These are phyloP conservation scores for Atta cephalotes DNA, from an alignment of 1,140 invertebrate genomes.

Conservation along the genomic window DNA sequence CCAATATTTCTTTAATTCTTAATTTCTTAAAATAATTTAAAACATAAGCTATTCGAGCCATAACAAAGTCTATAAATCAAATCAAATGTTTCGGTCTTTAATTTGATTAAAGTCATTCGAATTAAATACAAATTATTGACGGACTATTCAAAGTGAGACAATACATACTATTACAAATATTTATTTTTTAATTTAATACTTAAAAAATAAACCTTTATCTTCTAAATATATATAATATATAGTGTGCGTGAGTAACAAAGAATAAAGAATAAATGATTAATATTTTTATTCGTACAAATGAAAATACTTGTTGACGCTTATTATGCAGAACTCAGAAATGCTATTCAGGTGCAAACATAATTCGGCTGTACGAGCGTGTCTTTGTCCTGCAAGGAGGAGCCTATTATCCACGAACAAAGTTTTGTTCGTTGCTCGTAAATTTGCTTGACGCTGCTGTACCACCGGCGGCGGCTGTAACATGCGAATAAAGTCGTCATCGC, in stretches of 20 bases:
- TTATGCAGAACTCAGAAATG: slow-evolving; percentile 26
- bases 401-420: slow-evolving; percentile 52
- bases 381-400: slow-evolving; percentile 41
- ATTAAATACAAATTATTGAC: too few relatives aligned
- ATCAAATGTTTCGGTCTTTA: too few relatives aligned
- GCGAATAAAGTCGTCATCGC: slow-evolving; percentile 62
- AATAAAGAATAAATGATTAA: background rate
- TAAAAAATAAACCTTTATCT: background rate
- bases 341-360: slow-evolving; percentile 55
- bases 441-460: slow-evolving; percentile 53
- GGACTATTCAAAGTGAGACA: too few relatives aligned
- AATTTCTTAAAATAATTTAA: too few relatives aligned
- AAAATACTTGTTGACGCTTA: slow-evolving; percentile 53
- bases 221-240: background rate
- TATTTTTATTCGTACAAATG: slow-evolving; percentile 28
- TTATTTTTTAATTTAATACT: background rate
- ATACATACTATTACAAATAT: background rate
- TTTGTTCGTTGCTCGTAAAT: slow-evolving; percentile 63
- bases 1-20: too few relatives aligned
- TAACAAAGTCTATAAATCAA: too few relatives aligned
- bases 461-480: slow-evolving; percentile 59
- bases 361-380: slow-evolving; percentile 32
- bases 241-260: too few relatives aligned
- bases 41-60: too few relatives aligned
- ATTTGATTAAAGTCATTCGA: too few relatives aligned